Evolutionary conservation across 2,888 invertebrate species (phyloP).

Genomic region (Melikaiella ostensackeni): DNA sequence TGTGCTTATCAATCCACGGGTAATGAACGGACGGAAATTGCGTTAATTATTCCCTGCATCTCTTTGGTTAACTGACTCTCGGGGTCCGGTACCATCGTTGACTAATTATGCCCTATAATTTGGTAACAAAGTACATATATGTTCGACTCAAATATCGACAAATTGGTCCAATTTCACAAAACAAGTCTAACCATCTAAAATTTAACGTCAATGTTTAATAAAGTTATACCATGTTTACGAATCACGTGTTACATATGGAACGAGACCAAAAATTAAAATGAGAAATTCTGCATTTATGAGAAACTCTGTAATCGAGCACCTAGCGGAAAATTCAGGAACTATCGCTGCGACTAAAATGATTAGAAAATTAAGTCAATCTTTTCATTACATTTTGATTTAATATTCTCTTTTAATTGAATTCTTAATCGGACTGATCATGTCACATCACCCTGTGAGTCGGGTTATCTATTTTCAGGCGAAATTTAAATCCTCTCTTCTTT

Average conservation of each 20-base stretch:
- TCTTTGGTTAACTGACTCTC: conserved; percentile 32
- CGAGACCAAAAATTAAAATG: neutral
- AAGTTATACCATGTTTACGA: too few species aligned
- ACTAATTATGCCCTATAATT: conserved; percentile 29
- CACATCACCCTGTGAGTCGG: neutral
- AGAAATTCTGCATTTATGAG: neutral
- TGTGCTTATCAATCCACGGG: neutral
- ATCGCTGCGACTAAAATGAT: neutral
- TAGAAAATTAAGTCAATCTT: neutral
- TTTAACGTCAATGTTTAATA: too few species aligned
- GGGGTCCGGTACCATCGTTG: conserved; percentile 5
- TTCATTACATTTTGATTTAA: too few species aligned
- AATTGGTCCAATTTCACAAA: neutral
- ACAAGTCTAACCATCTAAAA: neutral
- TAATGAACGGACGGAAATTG: conserved; percentile 33
- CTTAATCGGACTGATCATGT: neutral
- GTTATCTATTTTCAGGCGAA: neutral
- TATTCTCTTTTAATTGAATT: too few species aligned
- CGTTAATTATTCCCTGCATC: conserved; percentile 26
- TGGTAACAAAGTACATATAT: conserved; percentile 3
- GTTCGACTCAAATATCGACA: conserved; percentile 3
- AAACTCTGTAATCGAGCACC: neutral
- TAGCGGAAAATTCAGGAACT: neutral
- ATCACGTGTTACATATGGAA: too few species aligned
- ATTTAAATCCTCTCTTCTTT: conserved; percentile 1